A percentile compares a stretch with the other conserved stretches of the same genome.
These are phyloP conservation scores for Hydrophis major DNA, from an alignment of 2,797 vertebrate species.

Conservation along the genomic window DNA sequence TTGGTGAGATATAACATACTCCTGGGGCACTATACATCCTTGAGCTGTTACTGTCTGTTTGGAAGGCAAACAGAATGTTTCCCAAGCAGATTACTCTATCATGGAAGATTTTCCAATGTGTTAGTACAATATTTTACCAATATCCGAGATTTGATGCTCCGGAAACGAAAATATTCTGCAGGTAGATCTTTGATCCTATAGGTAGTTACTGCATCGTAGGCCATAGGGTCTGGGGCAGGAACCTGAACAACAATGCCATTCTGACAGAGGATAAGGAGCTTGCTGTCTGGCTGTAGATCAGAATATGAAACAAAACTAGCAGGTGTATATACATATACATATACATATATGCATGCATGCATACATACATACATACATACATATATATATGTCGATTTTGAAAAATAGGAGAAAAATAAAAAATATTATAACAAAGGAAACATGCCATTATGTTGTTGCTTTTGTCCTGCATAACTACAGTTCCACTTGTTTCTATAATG, in stretches of 20 bases:
- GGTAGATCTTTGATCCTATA: constrained; percentile 77
- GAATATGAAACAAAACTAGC: constrained; percentile 5
- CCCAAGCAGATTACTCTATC: not conserved
- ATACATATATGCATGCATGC: not conserved
- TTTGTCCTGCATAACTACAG: not conserved
- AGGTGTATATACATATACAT: not conserved
- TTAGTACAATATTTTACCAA: constrained; percentile 70
- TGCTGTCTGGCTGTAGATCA: constrained; percentile 73
- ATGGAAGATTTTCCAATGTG: not conserved
- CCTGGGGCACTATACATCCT: not conserved
- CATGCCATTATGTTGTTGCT: not conserved
- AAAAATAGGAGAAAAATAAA: not conserved
- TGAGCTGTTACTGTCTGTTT: not conserved
- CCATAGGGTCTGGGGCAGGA: constrained; percentile 64
- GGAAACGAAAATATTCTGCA: constrained; percentile 80
- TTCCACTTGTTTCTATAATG: not conserved
- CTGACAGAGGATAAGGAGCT: constrained; percentile 84
- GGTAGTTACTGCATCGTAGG: constrained; percentile 59
- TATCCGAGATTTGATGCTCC: constrained; percentile 88
- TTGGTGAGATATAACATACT: not conserved
- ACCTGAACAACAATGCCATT: constrained; percentile 84
- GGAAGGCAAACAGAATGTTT: not conserved
- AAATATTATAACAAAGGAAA: not conserved
- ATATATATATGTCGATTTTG: not conserved
- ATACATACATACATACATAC: no score